phyloP scores from a whole-genome alignment of 2,113 vertebrate species.

The Podiceps cristatus region DNA sequence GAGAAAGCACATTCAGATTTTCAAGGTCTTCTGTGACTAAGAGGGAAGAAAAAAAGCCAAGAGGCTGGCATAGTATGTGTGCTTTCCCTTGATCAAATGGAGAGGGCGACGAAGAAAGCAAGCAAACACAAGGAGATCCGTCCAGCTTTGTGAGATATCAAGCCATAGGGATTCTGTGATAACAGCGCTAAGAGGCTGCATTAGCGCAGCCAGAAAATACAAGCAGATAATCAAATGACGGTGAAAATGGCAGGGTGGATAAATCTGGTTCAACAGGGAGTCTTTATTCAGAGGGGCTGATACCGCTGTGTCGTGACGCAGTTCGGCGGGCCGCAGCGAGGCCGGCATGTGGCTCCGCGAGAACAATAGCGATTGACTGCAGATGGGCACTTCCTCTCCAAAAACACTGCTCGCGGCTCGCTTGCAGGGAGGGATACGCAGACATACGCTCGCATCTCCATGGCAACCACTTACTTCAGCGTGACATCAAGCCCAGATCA shows the following conservation, averaged over 20 bases:
- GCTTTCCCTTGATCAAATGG: not conserved
- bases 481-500: conserved; percentile 63
- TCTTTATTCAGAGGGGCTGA: conserved; percentile 13
- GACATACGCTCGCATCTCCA: conserved; percentile 75
- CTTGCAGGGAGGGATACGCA: conserved; percentile 63
- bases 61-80: not conserved
- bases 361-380: conserved; percentile 53
- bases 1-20: not conserved
- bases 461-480: conserved; percentile 76
- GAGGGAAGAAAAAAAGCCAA: not conserved
- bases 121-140: not conserved
- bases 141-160: not conserved
- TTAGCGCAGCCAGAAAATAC: conserved; percentile 48
- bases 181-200: conserved; percentile 25
- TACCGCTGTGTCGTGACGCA: conserved; percentile 41
- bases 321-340: not conserved
- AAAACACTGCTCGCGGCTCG: conserved; percentile 70
- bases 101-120: not conserved
- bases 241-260: conserved; percentile 62
- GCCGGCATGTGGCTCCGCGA: not conserved
- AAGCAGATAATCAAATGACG: conserved; percentile 60
- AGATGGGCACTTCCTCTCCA: conserved; percentile 75
- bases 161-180: conserved; percentile 12
- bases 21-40: not conserved
- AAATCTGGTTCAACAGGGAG: conserved; percentile 50